Base-by-base conservation (phyloP, 1,140 invertebrate genomes). In the Sesamia nonagrioides region DNA sequence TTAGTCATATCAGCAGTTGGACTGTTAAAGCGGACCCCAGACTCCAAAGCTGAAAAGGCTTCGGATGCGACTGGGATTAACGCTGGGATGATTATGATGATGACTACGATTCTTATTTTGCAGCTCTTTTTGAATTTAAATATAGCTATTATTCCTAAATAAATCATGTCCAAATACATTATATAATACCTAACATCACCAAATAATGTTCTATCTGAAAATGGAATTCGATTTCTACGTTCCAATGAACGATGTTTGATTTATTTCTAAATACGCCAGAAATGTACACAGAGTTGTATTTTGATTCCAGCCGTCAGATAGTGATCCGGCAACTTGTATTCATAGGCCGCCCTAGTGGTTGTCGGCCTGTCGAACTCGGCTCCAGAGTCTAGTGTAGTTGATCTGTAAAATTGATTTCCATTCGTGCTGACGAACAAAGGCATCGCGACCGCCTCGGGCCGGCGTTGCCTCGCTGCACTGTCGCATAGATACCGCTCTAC, bases 361-460 rank as follows among this genome's bases (percentile, higher is more conserved):
- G 88, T 86, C 88, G 69, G 76, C 56, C 74, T 80, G 82, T 79
- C 80, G 81, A 85, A 82, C 84, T 82, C 72, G 78, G 79, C 80
- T 81, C 84, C 84, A 72, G 56, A 74, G 77, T 81, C 84, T 83
- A 72, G 56, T 76, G 77, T 84, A 89, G 88, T 88, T 89, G 86
- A 89, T 90, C 83, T 88, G 85, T 88, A 86, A 91, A 91, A 92
- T 93, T 91, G 89, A 91, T 92, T 91, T 90, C 80, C 78, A 88
- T 89, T 90, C 84, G 78, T 80, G 79, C 77, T 80, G 84, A 86
- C 80, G 83, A 87, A 89, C 86, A 88, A 89, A 87, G 84, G 71
- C 69, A 71, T 9, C 50, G 72, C 71, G 79, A 82, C 81, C 48
- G 61, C 58, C 40, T 68, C 45, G 40, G 54, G 27, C 77, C 42